Conservation (phyloP, 2,113 vertebrate genomes). For the Thryonomys swinderianus region DNA sequence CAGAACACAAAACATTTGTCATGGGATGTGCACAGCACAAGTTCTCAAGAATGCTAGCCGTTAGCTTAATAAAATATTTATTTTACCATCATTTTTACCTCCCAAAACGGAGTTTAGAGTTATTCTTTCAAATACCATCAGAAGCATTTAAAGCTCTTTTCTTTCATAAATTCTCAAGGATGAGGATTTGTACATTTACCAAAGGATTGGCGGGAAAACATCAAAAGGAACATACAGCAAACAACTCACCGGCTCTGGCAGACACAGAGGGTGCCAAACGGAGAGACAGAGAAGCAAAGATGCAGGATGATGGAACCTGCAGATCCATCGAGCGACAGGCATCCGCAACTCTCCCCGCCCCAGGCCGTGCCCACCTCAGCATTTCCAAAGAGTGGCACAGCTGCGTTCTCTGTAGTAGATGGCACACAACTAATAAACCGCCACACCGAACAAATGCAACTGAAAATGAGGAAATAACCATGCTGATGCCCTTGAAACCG, state of each 20-base stretch:
- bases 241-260: background rate
- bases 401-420: background rate
- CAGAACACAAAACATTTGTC: background rate
- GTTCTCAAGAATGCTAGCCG: background rate
- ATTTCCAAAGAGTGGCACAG: background rate
- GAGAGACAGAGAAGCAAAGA: background rate
- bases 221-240: background rate
- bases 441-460: background rate
- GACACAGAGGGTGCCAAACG: background rate
- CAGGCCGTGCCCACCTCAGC: background rate
- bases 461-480: background rate
- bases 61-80: background rate
- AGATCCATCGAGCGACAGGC: background rate
- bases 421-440: background rate
- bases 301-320: background rate
- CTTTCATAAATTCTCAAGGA: conserved; percentile 4
- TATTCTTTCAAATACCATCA: background rate
- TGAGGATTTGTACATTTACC: background rate
- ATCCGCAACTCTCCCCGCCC: background rate
- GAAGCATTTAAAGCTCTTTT: background rate
- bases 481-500: background rate
- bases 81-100: background rate
- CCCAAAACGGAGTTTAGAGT: background rate
- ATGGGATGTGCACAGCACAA: background rate
- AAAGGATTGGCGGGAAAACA: background rate